Conservation (phyloP, 2,113 vertebrate species). For the Brienomyrus longianalis region DNA sequence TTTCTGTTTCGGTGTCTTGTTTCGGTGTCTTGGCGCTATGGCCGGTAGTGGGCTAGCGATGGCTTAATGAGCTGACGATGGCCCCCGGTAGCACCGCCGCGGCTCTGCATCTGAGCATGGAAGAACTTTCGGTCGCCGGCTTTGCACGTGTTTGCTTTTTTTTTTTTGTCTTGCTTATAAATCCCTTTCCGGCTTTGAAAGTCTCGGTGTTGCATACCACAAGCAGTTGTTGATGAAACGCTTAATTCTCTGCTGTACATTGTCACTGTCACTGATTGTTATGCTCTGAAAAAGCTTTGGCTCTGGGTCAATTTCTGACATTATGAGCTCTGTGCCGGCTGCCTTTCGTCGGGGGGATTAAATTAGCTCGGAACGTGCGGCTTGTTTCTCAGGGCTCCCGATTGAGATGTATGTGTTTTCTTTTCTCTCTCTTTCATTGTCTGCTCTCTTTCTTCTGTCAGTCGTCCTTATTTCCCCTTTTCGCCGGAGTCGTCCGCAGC, state of each 20-base stretch:
- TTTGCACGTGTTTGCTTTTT: background rate
- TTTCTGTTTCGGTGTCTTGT: background rate
- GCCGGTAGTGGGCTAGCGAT: background rate
- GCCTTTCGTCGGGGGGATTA: background rate
- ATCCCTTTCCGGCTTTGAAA: background rate
- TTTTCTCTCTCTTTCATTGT: background rate
- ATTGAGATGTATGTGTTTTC: background rate
- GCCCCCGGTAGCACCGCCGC: background rate
- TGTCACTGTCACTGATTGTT: slow-evolving; percentile 6
- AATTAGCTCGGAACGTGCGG: background rate
- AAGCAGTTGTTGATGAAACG: background rate
- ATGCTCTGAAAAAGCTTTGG: slow-evolving; percentile 1
- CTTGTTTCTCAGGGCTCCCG: background rate
- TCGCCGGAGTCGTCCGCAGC: background rate
- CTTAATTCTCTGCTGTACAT: slow-evolving; percentile 9
- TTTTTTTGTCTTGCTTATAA: background rate
- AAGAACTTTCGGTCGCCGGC: background rate
- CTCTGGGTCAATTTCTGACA: slow-evolving; percentile 1
- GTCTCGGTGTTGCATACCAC: background rate
- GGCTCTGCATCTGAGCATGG: background rate
- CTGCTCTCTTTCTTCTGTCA: background rate
- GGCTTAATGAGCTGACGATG: background rate
- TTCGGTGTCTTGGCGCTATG: background rate
- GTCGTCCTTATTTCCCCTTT: slow-evolving; percentile 2
- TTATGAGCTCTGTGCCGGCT: background rate